Evolutionary conservation across 2,888 invertebrate species (phyloP).

Genomic region (Eurytoma californica): DNA sequence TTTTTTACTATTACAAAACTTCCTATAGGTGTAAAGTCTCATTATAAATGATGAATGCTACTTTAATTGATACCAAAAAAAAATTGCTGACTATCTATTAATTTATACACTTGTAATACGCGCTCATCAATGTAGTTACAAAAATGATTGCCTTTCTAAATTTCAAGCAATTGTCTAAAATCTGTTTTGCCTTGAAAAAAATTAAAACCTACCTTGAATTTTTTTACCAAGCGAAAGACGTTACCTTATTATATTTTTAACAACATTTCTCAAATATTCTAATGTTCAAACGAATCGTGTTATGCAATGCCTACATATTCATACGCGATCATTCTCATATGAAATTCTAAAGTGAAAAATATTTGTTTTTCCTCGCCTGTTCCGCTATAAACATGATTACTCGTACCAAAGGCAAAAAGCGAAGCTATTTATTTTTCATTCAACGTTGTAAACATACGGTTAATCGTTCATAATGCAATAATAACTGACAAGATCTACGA

Average conservation of each 20-base stretch:
- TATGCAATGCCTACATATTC: neutral
- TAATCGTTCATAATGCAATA: no score
- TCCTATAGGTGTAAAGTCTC: no score
- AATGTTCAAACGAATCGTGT: neutral
- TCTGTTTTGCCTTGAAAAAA: slow-evolving; percentile 14
- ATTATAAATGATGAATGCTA: no score
- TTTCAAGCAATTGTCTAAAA: slow-evolving; percentile 8
- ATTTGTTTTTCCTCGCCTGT: slow-evolving; percentile 13
- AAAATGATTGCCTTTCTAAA: slow-evolving; percentile 13
- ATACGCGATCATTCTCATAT: neutral
- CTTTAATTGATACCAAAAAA: no score
- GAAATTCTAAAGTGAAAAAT: slow-evolving; percentile 4
- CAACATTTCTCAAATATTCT: no score
- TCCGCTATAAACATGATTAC: neutral
- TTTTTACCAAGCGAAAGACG: slow-evolving; percentile 12
- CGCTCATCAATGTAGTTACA: no score
- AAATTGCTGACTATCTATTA: no score
- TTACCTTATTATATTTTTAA: neutral
- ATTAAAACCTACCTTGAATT: slow-evolving; percentile 20
- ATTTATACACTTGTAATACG: no score
- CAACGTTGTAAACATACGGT: neutral
- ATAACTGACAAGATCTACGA: no score
- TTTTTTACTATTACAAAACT: no score
- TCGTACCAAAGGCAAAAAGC: neutral
- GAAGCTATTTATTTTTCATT: slow-evolving; percentile 2